phyloP scores from a whole-genome alignment of 2,888 invertebrate species.

The Limnephilus marmoratus region DNA sequence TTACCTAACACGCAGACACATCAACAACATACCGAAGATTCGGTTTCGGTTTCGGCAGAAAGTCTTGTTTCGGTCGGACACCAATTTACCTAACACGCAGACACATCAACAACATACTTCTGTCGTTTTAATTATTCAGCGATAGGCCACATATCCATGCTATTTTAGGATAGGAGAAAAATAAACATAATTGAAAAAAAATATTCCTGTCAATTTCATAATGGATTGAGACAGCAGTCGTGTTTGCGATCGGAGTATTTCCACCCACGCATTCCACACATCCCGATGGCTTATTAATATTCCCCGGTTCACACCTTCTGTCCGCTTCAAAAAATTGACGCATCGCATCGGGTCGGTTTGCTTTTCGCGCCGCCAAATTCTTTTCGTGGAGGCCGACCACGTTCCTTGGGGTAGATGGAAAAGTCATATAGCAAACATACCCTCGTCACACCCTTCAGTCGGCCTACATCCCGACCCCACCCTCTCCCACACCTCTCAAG shows the following conservation, averaged over 20 bases:
- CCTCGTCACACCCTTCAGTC: constrained; percentile 63
- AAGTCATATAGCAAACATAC: constrained; percentile 65
- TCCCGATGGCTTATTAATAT: constrained; percentile 43
- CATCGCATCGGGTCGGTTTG: constrained; percentile 54
- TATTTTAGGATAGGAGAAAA: neutral
- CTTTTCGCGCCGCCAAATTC: constrained; percentile 34
- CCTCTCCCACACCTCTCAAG: constrained; percentile 21
- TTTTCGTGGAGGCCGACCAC: constrained; percentile 39
- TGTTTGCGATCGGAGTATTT: neutral
- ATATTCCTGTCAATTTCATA: constrained; percentile 2
- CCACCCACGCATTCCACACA: neutral
- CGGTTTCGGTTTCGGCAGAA: no score
- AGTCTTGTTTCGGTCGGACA: no score
- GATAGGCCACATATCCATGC: neutral
- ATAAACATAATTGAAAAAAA: neutral
- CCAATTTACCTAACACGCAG: no score
- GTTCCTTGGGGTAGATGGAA: constrained; percentile 46
- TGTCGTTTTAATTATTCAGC: neutral
- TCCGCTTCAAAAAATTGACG: constrained; percentile 46
- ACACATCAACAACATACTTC: neutral
- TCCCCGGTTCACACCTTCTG: constrained; percentile 43
- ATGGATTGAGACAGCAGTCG: neutral
- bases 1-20: no score
- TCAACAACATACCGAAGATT: no score
- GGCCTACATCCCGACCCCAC: constrained; percentile 29